phyloP scores from a whole-genome alignment of 2,113 vertebrate species.

The Gorsachius goisagi region DNA sequence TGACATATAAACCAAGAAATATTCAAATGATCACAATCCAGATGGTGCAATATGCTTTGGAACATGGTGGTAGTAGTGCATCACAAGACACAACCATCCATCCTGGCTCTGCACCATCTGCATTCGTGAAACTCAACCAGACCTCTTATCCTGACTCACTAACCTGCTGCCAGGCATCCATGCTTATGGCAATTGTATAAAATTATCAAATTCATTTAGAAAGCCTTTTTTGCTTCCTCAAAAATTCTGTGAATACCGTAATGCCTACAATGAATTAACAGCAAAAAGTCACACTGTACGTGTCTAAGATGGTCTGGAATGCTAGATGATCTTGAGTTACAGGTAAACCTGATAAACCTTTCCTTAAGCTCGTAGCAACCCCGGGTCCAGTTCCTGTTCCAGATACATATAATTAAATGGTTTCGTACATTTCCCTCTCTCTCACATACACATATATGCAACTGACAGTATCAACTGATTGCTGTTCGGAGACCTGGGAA shows the following conservation, averaged over 20 bases:
- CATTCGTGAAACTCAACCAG: conserved; percentile 5
- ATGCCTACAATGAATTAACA: neutral
- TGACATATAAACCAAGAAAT: conserved; percentile 28
- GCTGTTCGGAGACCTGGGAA: neutral
- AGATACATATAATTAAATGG: neutral
- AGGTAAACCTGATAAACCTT: neutral
- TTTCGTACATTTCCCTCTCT: neutral
- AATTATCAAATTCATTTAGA: neutral
- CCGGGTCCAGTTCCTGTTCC: neutral
- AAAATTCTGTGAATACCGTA: neutral
- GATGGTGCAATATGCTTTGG: conserved; percentile 45
- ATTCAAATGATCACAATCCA: conserved; percentile 51
- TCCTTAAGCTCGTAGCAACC: neutral
- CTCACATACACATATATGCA: neutral
- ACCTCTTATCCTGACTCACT: neutral
- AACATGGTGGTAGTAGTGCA: neutral
- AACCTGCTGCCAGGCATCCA: conserved; percentile 23
- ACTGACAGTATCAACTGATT: neutral
- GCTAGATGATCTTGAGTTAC: neutral
- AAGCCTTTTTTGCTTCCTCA: neutral
- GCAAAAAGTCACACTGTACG: neutral
- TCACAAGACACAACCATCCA: conserved; percentile 12
- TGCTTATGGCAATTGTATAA: neutral
- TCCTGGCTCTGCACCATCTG: conserved; percentile 47
- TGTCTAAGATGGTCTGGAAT: neutral